These are phyloP conservation scores for Morelia viridis DNA, from an alignment of 2,797 vertebrate genomes.

Conservation along the genomic window DNA sequence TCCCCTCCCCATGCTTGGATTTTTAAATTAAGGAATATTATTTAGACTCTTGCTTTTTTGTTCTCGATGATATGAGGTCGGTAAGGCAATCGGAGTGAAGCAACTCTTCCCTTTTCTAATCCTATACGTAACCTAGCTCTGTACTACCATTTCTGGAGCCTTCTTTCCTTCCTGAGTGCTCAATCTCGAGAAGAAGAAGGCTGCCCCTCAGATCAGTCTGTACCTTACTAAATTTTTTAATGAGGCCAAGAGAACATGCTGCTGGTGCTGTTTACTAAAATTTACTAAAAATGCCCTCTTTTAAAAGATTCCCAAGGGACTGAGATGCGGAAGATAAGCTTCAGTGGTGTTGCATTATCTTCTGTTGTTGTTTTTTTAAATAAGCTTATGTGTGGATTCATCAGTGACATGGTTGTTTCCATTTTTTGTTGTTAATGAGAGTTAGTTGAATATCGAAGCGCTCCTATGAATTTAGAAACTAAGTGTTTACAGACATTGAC, in stretches of 20 bases:
- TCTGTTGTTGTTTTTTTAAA: not conserved
- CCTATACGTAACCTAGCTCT: too few species aligned
- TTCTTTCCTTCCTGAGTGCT: not conserved
- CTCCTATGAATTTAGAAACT: slow-evolving; percentile 17
- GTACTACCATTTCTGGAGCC: not conserved
- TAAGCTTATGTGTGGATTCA: not conserved
- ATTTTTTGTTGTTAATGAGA: not conserved
- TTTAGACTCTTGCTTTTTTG: not conserved
- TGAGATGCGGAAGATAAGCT: not conserved
- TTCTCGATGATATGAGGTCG: not conserved
- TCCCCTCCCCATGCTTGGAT: not conserved
- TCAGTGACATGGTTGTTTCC: not conserved
- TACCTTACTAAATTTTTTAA: not conserved
- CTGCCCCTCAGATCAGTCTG: not conserved
- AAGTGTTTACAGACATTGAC: not conserved
- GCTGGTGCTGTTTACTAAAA: not conserved
- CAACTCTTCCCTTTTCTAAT: not conserved
- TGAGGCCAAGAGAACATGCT: not conserved
- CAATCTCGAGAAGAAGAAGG: not conserved
- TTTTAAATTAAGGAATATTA: not conserved
- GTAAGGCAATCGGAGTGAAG: not conserved
- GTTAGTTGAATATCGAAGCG: slow-evolving; percentile 57
- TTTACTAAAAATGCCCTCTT: not conserved
- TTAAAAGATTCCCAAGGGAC: not conserved
- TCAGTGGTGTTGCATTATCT: not conserved